Conservation (phyloP, 2,797 vertebrate genomes). For the Sebastes cheni region DNA sequence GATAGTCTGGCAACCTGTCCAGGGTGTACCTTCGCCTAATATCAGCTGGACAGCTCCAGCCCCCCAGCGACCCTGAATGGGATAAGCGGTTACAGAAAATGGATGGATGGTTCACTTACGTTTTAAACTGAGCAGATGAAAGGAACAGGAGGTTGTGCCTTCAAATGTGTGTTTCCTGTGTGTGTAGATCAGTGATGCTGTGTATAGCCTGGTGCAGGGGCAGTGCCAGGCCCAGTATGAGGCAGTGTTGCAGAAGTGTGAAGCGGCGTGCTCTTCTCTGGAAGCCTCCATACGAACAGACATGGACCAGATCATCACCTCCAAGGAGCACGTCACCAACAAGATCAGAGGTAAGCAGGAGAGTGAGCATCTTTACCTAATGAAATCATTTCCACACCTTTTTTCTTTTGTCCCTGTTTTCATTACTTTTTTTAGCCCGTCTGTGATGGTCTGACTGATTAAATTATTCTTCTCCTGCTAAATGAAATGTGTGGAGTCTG, state of each 20-base stretch:
- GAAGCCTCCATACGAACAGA: conserved; percentile 90
- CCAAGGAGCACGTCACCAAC: conserved; percentile 93
- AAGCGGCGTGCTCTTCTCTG: conserved; percentile 81
- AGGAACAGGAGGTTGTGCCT: background rate
- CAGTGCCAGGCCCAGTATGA: conserved; percentile 85
- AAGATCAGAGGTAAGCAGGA: conserved; percentile 84
- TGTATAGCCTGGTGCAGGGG: conserved; percentile 88
- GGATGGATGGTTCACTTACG: background rate
- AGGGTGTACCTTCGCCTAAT: too few species aligned
- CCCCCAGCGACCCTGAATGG: too few species aligned
- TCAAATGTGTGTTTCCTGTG: conserved; percentile 1
- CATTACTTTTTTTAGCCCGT: background rate
- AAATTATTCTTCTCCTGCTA: background rate
- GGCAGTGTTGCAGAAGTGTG: conserved; percentile 76
- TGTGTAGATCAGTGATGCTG: conserved; percentile 88
- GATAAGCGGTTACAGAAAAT: too few species aligned
- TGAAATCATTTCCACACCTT: background rate
- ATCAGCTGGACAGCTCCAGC: too few species aligned
- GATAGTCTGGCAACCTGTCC: too few species aligned
- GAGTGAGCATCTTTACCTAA: fast-evolving
- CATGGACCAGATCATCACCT: conserved; percentile 97
- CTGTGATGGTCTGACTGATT: background rate
- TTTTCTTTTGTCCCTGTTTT: background rate
- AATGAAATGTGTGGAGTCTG: background rate
- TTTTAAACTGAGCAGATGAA: background rate